A percentile compares a stretch with the other conserved stretches of the same genome.
These are phyloP conservation scores for Benthosema pterotum DNA, from an alignment of 2,797 vertebrate genomes.

Conservation along the genomic window DNA sequence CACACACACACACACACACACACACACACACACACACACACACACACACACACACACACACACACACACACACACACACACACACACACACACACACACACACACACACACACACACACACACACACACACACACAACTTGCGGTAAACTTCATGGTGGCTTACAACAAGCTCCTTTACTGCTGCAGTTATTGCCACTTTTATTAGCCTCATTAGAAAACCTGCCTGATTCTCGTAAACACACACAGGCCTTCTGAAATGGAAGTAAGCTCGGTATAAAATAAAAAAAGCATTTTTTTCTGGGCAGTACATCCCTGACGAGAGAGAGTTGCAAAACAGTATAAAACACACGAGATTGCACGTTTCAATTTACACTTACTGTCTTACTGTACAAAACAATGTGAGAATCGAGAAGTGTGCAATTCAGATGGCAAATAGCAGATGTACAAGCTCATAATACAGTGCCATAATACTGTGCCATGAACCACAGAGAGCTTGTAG, in stretches of 20 bases:
- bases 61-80: no score
- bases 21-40: no score
- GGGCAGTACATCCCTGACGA: background rate
- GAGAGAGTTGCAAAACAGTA: background rate
- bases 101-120: no score
- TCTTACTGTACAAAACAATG: background rate
- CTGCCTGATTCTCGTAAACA: background rate
- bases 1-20: no score
- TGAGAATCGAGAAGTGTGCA: slow-evolving; percentile 20
- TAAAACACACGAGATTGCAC: slow-evolving; percentile 16
- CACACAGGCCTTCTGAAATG: slow-evolving; percentile 1
- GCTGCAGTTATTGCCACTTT: slow-evolving; percentile 1
- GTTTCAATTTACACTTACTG: slow-evolving; percentile 20
- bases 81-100: no score
- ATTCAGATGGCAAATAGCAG: no score
- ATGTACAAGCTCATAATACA: no score
- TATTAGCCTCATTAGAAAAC: slow-evolving; percentile 3
- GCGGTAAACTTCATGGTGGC: background rate
- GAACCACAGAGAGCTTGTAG: no score
- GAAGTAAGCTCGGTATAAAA: background rate
- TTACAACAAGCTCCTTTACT: background rate
- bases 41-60: no score
- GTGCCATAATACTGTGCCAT: no score
- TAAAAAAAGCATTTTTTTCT: no score
- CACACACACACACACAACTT: no score